Percentiles rank a stretch among this genome's conserved stretches.
Conservation (phyloP, 2,888 invertebrate species). For the Bursaphelenchus okinawaensis region DNA sequence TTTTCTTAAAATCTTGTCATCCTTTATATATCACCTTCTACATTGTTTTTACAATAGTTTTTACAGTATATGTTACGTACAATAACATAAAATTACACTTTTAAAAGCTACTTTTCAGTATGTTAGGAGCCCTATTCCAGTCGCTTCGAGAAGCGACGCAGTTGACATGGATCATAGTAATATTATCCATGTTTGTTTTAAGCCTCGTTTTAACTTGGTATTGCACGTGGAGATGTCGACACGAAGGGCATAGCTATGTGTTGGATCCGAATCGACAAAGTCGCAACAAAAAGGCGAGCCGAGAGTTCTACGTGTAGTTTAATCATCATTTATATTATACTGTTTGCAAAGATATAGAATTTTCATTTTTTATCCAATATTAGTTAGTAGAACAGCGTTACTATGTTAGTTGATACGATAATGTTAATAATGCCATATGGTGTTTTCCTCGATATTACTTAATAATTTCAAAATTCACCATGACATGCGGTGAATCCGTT, state of each 20-base stretch:
- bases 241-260: conserved; percentile 5
- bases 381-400: no score
- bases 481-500: no score
- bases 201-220: conserved; percentile 9
- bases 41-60: no score
- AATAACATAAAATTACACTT: background rate
- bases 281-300: background rate
- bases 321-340: background rate
- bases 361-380: no score
- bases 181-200: conserved; percentile 10
- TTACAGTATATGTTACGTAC: no score
- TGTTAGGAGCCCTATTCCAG: conserved; percentile 8
- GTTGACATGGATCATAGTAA: conserved; percentile 1
- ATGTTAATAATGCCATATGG: no score
- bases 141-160: conserved; percentile 10
- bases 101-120: background rate
- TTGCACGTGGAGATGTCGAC: conserved; percentile 12
- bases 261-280: conserved; percentile 10
- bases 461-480: no score
- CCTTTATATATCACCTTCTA: no score
- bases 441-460: no score
- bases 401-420: no score
- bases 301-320: conserved; percentile 17
- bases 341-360: no score
- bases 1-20: background rate